These are phyloP conservation scores for Eremophila alpestris DNA, from an alignment of 2,797 vertebrate genomes.

Conservation along the genomic window DNA sequence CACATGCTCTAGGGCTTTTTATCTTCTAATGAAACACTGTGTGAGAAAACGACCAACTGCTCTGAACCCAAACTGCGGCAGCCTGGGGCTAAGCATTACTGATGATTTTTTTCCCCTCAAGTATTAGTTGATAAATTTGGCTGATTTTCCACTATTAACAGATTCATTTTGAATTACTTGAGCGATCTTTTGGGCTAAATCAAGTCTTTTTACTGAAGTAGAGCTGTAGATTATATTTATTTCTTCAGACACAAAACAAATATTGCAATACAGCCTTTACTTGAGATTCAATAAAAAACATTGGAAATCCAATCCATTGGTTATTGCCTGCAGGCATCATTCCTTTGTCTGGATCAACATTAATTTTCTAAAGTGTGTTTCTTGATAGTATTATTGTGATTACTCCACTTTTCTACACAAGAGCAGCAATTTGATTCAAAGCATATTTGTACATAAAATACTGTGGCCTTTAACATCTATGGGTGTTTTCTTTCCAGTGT, in stretches of 20 bases:
- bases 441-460: neutral
- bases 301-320: neutral
- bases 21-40: neutral
- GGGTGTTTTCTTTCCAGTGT: neutral
- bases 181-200: neutral
- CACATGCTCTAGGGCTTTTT: neutral
- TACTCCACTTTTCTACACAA: neutral
- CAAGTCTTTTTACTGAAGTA: neutral
- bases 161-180: neutral
- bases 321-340: neutral
- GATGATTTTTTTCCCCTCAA: neutral
- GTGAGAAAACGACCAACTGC: neutral
- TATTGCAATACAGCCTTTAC: neutral
- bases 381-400: neutral
- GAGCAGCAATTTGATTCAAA: neutral
- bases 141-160: neutral
- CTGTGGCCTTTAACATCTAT: neutral
- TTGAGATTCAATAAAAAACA: neutral
- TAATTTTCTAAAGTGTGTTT: constrained; percentile 6
- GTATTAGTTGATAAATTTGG: neutral
- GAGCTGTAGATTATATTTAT: neutral
- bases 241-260: neutral
- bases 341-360: neutral
- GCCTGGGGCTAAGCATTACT: neutral
- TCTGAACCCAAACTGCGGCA: neutral